Evolutionary conservation across 2,797 vertebrate genomes (phyloP).

Genomic region (Columba guinea): DNA sequence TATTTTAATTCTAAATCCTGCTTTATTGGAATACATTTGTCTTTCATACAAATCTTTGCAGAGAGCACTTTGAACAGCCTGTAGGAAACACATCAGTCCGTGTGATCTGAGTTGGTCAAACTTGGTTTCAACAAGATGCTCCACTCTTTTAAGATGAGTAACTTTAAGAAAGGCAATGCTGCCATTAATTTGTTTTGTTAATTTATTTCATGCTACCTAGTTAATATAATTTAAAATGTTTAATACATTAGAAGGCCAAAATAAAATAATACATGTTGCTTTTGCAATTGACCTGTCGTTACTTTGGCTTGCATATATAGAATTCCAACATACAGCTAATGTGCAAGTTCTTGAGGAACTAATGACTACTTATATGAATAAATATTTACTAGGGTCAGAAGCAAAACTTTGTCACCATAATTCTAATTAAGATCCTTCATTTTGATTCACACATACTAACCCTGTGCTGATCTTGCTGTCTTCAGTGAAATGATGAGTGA

Average conservation of each 20-base stretch:
- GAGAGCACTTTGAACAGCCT: neutral
- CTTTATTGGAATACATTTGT: neutral
- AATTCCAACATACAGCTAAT: neutral
- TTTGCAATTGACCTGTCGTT: neutral
- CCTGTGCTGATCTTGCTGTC: neutral
- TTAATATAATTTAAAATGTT: neutral
- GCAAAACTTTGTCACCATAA: neutral
- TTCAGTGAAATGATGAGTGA: neutral
- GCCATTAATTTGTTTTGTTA: neutral
- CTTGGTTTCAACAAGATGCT: neutral
- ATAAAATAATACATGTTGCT: neutral
- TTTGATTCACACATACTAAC: neutral
- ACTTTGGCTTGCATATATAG: neutral
- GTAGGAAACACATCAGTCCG: neutral
- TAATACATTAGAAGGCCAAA: neutral
- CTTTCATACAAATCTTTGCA: neutral
- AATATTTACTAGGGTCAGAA: neutral
- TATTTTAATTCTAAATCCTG: neutral
- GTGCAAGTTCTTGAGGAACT: neutral
- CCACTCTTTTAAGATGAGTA: neutral
- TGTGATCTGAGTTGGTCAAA: fast-evolving
- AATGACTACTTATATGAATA: neutral
- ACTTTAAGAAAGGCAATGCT: neutral
- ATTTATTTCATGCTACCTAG: neutral
- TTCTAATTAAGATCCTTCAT: neutral